Percentiles rank a stretch among this genome's conserved stretches.
These are phyloP conservation scores for Stegodyphus dumicola DNA, from an alignment of 1,140 invertebrate genomes.

Conservation along the genomic window DNA sequence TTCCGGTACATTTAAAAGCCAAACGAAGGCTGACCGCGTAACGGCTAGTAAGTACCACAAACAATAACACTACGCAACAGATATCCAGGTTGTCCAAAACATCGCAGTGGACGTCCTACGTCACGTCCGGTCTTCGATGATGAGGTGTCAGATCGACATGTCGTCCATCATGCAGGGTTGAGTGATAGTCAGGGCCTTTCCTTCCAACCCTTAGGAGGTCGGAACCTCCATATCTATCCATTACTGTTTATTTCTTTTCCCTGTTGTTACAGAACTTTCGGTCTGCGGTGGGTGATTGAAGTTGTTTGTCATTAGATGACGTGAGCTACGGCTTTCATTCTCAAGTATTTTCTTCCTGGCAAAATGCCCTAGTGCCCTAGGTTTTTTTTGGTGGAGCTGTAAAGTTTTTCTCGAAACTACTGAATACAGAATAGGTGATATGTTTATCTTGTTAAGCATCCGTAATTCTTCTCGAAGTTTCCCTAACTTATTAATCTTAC, in stretches of 20 bases:
- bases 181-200: slow-evolving; percentile 26
- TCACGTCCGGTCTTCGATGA: slow-evolving; percentile 37
- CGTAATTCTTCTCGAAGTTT: too few species aligned
- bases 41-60: too few species aligned
- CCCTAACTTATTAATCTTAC: too few species aligned
- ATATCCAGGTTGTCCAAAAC: slow-evolving; percentile 1
- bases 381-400: too few species aligned
- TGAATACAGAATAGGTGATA: too few species aligned
- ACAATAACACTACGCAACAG: too few species aligned
- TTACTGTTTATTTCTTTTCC: slow-evolving; percentile 10
- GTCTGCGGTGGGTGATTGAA: slow-evolving; percentile 36
- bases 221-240: slow-evolving; percentile 15
- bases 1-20: too few species aligned
- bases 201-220: slow-evolving; percentile 36
- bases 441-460: too few species aligned
- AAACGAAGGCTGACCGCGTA: too few species aligned
- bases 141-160: slow-evolving; percentile 30
- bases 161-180: slow-evolving; percentile 22
- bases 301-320: slow-evolving; percentile 47
- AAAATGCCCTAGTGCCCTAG: too few species aligned
- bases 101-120: slow-evolving; percentile 19
- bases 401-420: too few species aligned
- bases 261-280: slow-evolving; percentile 15
- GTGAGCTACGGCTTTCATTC: neutral
- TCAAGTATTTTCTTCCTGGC: too few species aligned